phyloP scores from a whole-genome alignment of 2,888 invertebrate genomes.

The Pammene fasciana region DNA sequence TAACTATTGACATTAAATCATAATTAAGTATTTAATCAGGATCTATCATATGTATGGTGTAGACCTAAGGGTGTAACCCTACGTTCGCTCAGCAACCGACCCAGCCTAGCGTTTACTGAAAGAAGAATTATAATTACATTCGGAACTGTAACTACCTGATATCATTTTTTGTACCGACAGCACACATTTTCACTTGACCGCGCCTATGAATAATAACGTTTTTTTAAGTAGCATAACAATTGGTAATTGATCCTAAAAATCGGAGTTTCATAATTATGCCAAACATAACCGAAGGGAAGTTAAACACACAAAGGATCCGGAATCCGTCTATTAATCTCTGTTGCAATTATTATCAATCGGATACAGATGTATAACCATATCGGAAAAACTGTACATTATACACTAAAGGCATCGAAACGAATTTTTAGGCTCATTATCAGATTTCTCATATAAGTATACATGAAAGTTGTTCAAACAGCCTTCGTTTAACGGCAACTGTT shows the following conservation, averaged over 20 bases:
- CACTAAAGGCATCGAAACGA: background rate
- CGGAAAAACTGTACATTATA: constrained; percentile 5
- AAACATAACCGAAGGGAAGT: constrained; percentile 49
- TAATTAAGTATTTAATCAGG: background rate
- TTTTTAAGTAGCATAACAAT: constrained; percentile 12
- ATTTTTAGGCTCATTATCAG: constrained; percentile 18
- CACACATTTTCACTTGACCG: constrained; percentile 5
- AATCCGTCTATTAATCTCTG: constrained; percentile 57
- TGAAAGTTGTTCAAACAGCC: constrained; percentile 27
- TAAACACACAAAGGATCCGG: constrained; percentile 48
- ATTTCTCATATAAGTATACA: constrained; percentile 34
- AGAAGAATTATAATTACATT: constrained; percentile 29
- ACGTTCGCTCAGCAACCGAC: constrained; percentile 39
- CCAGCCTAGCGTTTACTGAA: constrained; percentile 6
- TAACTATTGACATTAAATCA: too few relatives aligned
- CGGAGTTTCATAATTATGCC: constrained; percentile 34
- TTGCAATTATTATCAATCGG: constrained; percentile 35
- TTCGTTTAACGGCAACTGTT: constrained; percentile 21
- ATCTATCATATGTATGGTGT: too few relatives aligned
- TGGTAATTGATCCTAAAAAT: constrained; percentile 9
- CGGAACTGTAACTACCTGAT: constrained; percentile 23
- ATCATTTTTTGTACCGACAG: constrained; percentile 5
- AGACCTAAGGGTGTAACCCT: background rate
- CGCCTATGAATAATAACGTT: constrained; percentile 11
- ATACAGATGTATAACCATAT: constrained; percentile 25